A percentile compares a stretch with the other conserved stretches of the same genome.
Conservation (phyloP, 2,797 vertebrate species). For the Cyclopterus lumpus region DNA sequence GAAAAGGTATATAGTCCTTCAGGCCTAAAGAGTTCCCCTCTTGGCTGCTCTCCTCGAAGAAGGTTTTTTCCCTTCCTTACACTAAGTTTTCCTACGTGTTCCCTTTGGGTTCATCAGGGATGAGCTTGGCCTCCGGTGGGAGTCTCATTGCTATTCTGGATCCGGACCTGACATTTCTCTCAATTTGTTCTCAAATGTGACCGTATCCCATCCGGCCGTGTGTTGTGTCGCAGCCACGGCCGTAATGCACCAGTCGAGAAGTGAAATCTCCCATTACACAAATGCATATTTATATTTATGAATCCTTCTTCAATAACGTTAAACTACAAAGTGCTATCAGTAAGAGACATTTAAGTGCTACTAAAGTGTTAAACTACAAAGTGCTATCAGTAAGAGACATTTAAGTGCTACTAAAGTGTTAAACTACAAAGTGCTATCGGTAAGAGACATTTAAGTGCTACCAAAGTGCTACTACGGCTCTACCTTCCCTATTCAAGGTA, state of each 20-base stretch:
- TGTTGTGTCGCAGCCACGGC: slow-evolving; percentile 13
- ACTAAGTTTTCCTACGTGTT: slow-evolving; percentile 45
- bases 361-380: too few species aligned
- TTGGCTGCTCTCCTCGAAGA: too few species aligned
- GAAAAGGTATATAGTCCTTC: not conserved
- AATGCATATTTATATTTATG: not conserved
- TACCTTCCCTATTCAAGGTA: too few species aligned
- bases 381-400: too few species aligned
- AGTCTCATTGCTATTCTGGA: slow-evolving; percentile 69
- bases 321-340: too few species aligned
- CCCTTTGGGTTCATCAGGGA: slow-evolving; percentile 51
- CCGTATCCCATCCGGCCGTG: slow-evolving; percentile 59
- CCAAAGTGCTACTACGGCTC: too few species aligned
- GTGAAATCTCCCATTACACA: slow-evolving; percentile 32
- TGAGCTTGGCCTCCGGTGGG: slow-evolving; percentile 24
- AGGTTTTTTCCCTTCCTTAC: not conserved
- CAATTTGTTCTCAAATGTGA: slow-evolving; percentile 58
- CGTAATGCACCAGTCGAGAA: slow-evolving; percentile 27
- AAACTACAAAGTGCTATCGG: too few species aligned
- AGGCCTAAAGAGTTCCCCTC: not conserved
- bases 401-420: too few species aligned
- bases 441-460: too few species aligned
- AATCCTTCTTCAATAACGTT: too few species aligned
- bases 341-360: too few species aligned
- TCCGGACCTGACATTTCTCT: slow-evolving; percentile 71